Conservation (phyloP, 2,888 invertebrate species). For the Cylloceria caligata region DNA sequence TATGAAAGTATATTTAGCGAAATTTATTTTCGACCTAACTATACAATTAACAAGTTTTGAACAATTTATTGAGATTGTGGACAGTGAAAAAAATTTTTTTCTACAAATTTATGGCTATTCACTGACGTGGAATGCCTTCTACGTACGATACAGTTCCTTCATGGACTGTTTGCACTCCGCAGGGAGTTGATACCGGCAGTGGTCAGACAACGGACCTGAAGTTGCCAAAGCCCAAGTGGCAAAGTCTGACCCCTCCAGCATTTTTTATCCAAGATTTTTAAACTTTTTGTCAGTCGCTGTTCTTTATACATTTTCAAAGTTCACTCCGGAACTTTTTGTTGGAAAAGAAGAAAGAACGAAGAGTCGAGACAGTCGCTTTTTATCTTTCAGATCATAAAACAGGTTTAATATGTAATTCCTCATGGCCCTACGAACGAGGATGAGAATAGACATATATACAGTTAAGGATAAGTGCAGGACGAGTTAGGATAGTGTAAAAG, state of each 20-base stretch:
- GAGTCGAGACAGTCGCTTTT: conserved; percentile 41
- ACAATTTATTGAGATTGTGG: no score
- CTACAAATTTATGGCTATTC: background rate
- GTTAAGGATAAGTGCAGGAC: conserved; percentile 30
- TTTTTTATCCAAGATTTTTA: conserved; percentile 26
- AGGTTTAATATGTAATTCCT: conserved; percentile 65
- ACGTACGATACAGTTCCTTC: background rate
- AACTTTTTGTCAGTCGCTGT: background rate
- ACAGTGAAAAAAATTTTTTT: background rate
- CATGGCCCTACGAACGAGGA: conserved; percentile 47
- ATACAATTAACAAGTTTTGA: no score
- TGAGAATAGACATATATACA: conserved; percentile 41
- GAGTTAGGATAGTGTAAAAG: conserved; percentile 21
- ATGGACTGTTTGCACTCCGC: background rate
- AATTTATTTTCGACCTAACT: no score
- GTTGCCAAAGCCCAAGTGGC: background rate
- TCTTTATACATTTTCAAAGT: conserved; percentile 35
- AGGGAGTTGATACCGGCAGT: conserved; percentile 47
- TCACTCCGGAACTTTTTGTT: conserved; percentile 43
- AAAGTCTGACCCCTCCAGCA: conserved; percentile 39
- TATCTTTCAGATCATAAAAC: conserved; percentile 60
- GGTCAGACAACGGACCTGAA: conserved; percentile 31
- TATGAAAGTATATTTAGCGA: no score
- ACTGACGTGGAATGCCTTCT: conserved; percentile 9
- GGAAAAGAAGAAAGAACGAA: conserved; percentile 6